phyloP scores from a whole-genome alignment of 2,888 invertebrate species.

The Gymnoscelis rufifasciata region DNA sequence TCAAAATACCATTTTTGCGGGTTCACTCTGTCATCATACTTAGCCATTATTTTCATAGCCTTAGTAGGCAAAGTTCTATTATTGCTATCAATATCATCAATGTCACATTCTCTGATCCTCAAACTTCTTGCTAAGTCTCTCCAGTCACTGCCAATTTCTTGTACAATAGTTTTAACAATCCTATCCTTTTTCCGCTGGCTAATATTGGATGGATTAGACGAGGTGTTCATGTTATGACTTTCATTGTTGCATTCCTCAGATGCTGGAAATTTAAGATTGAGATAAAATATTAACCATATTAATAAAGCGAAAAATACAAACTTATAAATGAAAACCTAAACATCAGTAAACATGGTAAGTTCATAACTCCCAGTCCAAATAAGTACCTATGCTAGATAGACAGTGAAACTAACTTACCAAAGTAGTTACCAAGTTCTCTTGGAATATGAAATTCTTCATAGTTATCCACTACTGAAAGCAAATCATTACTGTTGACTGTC shows the following conservation, averaged over 20 bases:
- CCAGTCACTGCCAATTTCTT: slow-evolving; percentile 62
- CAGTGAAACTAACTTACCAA: no score
- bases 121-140: slow-evolving; percentile 59
- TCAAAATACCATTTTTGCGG: slow-evolving; percentile 59
- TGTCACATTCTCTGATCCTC: slow-evolving; percentile 52
- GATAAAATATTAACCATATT: no score
- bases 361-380: no score
- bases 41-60: slow-evolving; percentile 47
- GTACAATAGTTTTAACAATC: slow-evolving; percentile 50
- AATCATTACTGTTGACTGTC: slow-evolving; percentile 40
- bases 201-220: slow-evolving; percentile 35
- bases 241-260: slow-evolving; percentile 23
- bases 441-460: slow-evolving; percentile 46
- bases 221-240: slow-evolving; percentile 30
- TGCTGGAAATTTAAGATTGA: slow-evolving; percentile 10
- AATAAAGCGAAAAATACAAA: no score
- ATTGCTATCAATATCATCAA: slow-evolving; percentile 55
- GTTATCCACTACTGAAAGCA: slow-evolving; percentile 43
- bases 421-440: slow-evolving; percentile 39
- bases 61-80: slow-evolving; percentile 40
- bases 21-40: slow-evolving; percentile 48
- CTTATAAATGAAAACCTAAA: no score
- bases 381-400: no score
- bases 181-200: slow-evolving; percentile 46
- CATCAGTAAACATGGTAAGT: no score